These are phyloP conservation scores for Vipera latastei DNA, from an alignment of 2,797 vertebrate genomes.

Conservation along the genomic window DNA sequence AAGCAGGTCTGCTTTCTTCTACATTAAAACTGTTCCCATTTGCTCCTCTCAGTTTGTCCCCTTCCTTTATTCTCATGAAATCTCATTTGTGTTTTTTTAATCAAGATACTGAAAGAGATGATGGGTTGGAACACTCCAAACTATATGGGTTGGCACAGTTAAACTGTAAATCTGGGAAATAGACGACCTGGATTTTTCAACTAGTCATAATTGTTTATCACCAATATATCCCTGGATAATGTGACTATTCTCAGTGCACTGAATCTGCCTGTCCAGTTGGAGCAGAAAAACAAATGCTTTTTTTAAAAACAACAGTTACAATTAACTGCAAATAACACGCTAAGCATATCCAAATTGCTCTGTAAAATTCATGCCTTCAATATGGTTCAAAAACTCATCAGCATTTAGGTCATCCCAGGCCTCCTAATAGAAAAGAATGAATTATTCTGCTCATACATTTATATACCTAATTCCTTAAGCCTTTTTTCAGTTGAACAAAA, in stretches of 20 bases:
- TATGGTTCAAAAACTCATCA: not conserved
- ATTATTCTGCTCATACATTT: not conserved
- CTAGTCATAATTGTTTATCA: not conserved
- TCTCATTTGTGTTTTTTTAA: constrained; percentile 1
- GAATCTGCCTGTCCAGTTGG: not conserved
- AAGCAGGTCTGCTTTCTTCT: not conserved
- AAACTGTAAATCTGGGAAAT: constrained; percentile 10
- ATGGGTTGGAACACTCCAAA: constrained; percentile 38
- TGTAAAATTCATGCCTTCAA: not conserved
- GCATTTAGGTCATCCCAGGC: not conserved
- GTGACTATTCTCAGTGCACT: not conserved
- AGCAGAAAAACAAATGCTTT: not conserved
- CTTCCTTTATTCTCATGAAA: constrained; percentile 1
- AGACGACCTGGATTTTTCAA: not conserved
- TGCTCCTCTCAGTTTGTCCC: not conserved
- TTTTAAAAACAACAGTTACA: not conserved
- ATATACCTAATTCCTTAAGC: not conserved
- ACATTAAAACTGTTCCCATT: not conserved
- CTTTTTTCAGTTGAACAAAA: not conserved
- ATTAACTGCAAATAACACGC: not conserved
- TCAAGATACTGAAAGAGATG: not conserved
- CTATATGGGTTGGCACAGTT: constrained; percentile 36
- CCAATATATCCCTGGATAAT: not conserved
- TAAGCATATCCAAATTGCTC: not conserved
- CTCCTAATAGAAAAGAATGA: not conserved